These are phyloP conservation scores for Amblyraja radiata DNA, from an alignment of 2,797 vertebrate genomes.

Conservation along the genomic window DNA sequence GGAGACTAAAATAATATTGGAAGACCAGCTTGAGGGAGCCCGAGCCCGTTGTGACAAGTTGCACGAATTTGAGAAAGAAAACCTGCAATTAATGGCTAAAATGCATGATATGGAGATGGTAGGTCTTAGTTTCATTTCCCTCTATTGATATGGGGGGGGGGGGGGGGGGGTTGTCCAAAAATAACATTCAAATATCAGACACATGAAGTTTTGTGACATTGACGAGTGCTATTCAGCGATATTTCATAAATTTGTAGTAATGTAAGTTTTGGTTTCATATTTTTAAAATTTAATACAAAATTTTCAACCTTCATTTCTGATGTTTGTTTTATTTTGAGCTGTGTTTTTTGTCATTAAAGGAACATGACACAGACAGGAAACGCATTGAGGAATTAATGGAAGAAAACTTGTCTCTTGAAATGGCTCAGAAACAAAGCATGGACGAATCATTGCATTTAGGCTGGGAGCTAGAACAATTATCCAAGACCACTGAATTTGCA, in stretches of 20 bases:
- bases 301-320: background rate
- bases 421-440: conserved; percentile 99
- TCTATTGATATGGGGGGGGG: no score
- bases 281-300: background rate
- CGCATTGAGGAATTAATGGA: conserved; percentile 92
- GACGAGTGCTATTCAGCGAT: background rate
- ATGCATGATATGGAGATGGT: conserved; percentile 96
- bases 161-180: background rate
- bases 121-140: conserved; percentile 44
- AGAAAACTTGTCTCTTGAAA: conserved; percentile 91
- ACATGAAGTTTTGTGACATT: background rate
- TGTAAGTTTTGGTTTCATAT: background rate
- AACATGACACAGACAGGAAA: conserved; percentile 86
- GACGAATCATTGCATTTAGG: conserved; percentile 93
- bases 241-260: background rate
- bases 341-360: conserved; percentile 54
- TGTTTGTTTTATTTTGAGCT: background rate
- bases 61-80: conserved; percentile 93
- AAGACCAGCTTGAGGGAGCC: conserved; percentile 82
- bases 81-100: conserved; percentile 88
- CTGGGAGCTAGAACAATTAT: conserved; percentile 94
- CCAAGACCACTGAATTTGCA: conserved; percentile 80
- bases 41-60: conserved; percentile 88
- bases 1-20: conserved; percentile 93
- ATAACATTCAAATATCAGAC: background rate